These are phyloP conservation scores for Coboldia fuscipes DNA, from an alignment of 1,140 invertebrate species.

Conservation along the genomic window DNA sequence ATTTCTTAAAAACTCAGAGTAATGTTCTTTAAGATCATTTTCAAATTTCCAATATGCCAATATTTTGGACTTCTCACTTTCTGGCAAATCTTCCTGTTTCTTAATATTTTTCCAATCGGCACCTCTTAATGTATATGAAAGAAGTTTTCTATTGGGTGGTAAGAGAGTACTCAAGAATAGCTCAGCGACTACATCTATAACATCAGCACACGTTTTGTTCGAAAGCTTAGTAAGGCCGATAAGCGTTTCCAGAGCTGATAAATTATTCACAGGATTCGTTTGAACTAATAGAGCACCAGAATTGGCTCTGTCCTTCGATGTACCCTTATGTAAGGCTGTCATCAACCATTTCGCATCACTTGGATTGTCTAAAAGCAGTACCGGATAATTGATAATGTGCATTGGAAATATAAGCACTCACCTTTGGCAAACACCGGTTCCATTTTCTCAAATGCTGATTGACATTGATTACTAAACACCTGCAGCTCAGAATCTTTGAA, in stretches of 20 bases:
- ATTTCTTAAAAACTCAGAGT: slow-evolving; percentile 23
- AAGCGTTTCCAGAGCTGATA: slow-evolving; percentile 34
- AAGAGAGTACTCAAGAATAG: slow-evolving; percentile 47
- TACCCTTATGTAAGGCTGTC: slow-evolving; percentile 48
- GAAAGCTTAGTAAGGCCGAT: slow-evolving; percentile 47
- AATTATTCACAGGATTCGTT: slow-evolving; percentile 51
- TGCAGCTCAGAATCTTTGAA: slow-evolving; percentile 18
- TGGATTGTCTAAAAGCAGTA: slow-evolving; percentile 11
- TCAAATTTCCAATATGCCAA: slow-evolving; percentile 45
- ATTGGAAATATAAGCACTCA: slow-evolving; percentile 4
- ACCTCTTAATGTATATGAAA: slow-evolving; percentile 37
- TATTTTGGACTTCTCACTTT: slow-evolving; percentile 19
- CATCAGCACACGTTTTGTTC: slow-evolving; percentile 37
- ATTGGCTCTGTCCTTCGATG: slow-evolving; percentile 52
- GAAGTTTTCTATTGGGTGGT: slow-evolving; percentile 37
- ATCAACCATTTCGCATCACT: slow-evolving; percentile 35
- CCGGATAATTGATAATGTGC: not conserved
- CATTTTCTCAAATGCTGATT: slow-evolving; percentile 13
- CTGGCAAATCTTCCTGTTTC: slow-evolving; percentile 21
- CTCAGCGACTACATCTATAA: slow-evolving; percentile 41
- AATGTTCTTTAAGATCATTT: slow-evolving; percentile 42
- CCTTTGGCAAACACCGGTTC: slow-evolving; percentile 11
- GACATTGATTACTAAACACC: slow-evolving; percentile 15
- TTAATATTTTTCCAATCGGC: slow-evolving; percentile 19
- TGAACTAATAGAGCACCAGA: slow-evolving; percentile 52